Evolutionary conservation across 2,888 invertebrate species (phyloP).

Genomic region (Macropis europaea): DNA sequence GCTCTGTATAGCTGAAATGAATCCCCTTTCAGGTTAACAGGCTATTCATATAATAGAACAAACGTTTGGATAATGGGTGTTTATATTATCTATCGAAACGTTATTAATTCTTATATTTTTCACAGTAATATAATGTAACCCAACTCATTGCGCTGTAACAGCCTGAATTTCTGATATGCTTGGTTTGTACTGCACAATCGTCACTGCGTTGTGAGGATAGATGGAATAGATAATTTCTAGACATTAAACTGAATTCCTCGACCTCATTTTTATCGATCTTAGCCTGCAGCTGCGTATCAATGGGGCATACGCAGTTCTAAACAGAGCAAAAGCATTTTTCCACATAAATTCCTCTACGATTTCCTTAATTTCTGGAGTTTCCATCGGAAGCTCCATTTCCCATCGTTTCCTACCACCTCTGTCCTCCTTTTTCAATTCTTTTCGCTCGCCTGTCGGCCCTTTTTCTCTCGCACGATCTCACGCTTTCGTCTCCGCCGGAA

Average conservation of each 20-base stretch:
- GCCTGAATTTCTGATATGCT: too few relatives aligned
- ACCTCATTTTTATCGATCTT: background rate
- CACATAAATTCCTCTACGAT: constrained; percentile 28
- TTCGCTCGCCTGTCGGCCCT: background rate
- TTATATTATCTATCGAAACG: too few relatives aligned
- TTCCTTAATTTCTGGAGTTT: constrained; percentile 34
- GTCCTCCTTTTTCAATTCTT: constrained; percentile 25
- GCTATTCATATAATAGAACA: too few relatives aligned
- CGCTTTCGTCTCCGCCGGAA: constrained; percentile 31
- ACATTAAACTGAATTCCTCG: constrained; percentile 15
- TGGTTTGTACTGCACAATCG: background rate
- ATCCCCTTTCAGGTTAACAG: too few relatives aligned
- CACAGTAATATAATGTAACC: too few relatives aligned
- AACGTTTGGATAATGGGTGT: too few relatives aligned
- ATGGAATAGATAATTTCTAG: background rate
- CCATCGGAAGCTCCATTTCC: constrained; percentile 36
- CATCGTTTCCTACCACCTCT: constrained; percentile 24
- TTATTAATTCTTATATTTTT: too few relatives aligned
- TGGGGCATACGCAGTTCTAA: background rate
- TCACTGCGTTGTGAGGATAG: background rate
- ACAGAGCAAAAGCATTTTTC: constrained; percentile 1
- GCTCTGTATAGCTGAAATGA: too few relatives aligned
- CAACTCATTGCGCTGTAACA: too few relatives aligned
- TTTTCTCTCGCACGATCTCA: constrained; percentile 14
- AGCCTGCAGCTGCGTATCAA: background rate